Base-by-base conservation (phyloP, 2,888 invertebrate species). In the Sturmia bella region DNA sequence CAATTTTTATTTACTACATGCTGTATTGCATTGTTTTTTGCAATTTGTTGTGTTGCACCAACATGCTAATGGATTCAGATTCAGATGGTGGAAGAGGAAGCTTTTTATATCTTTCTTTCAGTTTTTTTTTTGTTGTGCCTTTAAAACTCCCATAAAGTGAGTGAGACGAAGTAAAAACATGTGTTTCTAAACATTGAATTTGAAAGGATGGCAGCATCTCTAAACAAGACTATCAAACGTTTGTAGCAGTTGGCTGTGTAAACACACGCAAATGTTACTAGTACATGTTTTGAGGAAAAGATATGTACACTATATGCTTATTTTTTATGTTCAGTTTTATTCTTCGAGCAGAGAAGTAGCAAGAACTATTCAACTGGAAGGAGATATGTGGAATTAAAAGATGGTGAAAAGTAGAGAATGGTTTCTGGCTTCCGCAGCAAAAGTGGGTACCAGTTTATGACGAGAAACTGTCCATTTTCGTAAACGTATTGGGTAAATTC, bases 61-160 rank as follows among this genome's bases (percentile, higher is more conserved):
- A 73, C 73, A 77, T 81, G 80, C 68, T 81, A 81, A 77, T 81
- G 68, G 21, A 63, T 59, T 45, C 70, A 52, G 48, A 52, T 54
- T n/a, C n/a, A n/a, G n/a, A 39, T 48, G 17, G 39, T 63, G 59
- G 56, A 75, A 80, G 80, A 70, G 69, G 75, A 68, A 73, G 61
- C 24, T 66, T 59, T 21, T 48, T 56, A 3, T 12, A 39, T 54
- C 37, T 21, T 63, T 19, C 37, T 24, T 13, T 21, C n/a, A n/a
- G 1, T 21, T 41, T 12, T n/a, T 27, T 61, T 61, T 66, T 7
- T 61, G 32, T 3, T 63, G 5, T 63, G 15, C 32, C 56, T 64
- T n/a, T 56, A 64, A 57, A 37, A 73, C 61, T 61, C 13, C 68
- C 15, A 80, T 63, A 56, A 57, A 74, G 39, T 57, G 74, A 70